A percentile compares a stretch with the other conserved stretches of the same genome.
Evolutionary conservation across 2,888 invertebrate species (phyloP).

Genomic region (Augiades crinisus): DNA sequence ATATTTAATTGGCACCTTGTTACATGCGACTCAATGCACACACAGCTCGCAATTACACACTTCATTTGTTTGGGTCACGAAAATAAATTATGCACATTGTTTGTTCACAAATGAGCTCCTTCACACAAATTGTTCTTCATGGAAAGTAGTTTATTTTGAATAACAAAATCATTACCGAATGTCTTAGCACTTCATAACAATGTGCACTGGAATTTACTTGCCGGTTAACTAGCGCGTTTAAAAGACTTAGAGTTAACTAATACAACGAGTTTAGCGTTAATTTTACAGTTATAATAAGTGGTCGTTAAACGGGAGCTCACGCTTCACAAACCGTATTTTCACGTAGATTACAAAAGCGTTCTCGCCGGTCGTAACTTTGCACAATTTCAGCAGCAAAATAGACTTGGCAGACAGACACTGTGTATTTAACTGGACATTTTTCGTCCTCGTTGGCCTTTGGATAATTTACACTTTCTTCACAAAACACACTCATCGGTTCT

Average conservation of each 20-base stretch:
- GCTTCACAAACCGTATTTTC: constrained; percentile 18
- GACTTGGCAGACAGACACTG: constrained; percentile 19
- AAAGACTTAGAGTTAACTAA: constrained; percentile 13
- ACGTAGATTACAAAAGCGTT: constrained; percentile 19
- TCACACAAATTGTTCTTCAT: background rate
- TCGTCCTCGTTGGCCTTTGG: constrained; percentile 15
- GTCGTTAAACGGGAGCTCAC: constrained; percentile 27
- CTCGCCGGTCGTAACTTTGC: constrained; percentile 22
- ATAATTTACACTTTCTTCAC: constrained; percentile 8
- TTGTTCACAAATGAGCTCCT: constrained; percentile 29
- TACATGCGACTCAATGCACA: constrained; percentile 19
- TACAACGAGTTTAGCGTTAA: constrained; percentile 26
- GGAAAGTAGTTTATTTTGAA: constrained; percentile 8
- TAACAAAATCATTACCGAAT: constrained; percentile 12
- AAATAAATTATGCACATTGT: constrained; percentile 26
- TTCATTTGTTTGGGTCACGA: constrained; percentile 18
- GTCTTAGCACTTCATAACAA: background rate
- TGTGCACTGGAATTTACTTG: background rate
- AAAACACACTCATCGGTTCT: constrained; percentile 1
- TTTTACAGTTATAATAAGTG: constrained; percentile 31
- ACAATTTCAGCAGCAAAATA: constrained; percentile 23
- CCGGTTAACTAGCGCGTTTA: constrained; percentile 10
- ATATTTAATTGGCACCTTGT: constrained; percentile 29
- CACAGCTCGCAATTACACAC: constrained; percentile 18
- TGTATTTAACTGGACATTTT: constrained; percentile 13